Evolutionary conservation across 2,797 vertebrate species (phyloP).

Genomic region (Sebastes minor): DNA sequence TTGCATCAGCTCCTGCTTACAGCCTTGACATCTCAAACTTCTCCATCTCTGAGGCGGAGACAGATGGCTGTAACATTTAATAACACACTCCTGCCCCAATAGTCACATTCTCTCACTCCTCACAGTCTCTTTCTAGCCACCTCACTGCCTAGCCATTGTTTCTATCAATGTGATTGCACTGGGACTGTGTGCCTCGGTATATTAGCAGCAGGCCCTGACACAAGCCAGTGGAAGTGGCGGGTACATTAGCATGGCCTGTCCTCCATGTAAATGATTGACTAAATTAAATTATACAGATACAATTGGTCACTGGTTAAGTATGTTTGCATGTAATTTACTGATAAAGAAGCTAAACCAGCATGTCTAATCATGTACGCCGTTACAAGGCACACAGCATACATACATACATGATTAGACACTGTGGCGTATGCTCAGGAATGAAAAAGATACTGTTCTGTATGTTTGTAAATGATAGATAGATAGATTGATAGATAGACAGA

Average conservation of each 20-base stretch:
- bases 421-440: neutral
- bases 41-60: slow-evolving; percentile 17
- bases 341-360: neutral
- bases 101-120: neutral
- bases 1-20: slow-evolving; percentile 22
- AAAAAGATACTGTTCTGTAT: neutral
- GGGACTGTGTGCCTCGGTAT: neutral
- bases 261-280: slow-evolving; percentile 12
- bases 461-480: neutral
- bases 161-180: neutral
- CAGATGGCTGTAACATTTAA: slow-evolving; percentile 40
- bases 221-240: neutral
- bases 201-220: slow-evolving; percentile 3
- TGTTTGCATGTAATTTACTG: slow-evolving; percentile 20
- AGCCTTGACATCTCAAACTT: slow-evolving; percentile 24
- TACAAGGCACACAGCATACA: neutral
- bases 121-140: neutral
- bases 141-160: neutral
- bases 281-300: slow-evolving; percentile 16
- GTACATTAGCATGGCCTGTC: neutral
- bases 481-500: rapidly evolving
- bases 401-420: neutral
- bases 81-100: slow-evolving; percentile 24
- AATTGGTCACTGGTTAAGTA: neutral
- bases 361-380: neutral